Percentiles rank a stretch among this genome's conserved stretches.
Evolutionary conservation across 2,113 vertebrate species (phyloP).

Genomic region (Ondatra zibethicus): DNA sequence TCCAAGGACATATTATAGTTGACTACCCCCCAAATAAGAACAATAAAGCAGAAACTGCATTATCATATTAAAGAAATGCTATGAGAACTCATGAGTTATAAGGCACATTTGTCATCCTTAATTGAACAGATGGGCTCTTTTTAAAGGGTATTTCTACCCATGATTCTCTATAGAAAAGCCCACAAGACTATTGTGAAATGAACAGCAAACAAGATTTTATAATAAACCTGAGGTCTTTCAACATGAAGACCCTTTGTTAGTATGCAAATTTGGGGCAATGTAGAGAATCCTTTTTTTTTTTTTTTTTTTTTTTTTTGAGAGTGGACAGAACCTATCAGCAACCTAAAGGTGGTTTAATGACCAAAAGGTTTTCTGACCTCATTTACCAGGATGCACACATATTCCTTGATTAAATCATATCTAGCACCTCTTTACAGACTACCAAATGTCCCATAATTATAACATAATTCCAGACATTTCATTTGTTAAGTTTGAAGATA

Average conservation of each 20-base stretch:
- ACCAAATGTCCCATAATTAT: too few relatives aligned
- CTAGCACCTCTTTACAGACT: background rate
- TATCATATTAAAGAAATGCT: background rate
- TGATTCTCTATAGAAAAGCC: background rate
- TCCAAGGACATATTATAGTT: background rate
- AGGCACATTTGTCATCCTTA: background rate
- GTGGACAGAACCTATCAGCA: background rate
- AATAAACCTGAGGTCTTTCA: background rate
- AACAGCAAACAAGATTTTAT: background rate
- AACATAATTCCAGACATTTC: background rate
- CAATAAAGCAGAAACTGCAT: accelerated
- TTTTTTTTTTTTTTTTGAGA: background rate
- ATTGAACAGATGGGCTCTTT: background rate
- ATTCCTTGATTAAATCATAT: background rate
- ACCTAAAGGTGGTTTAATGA: background rate
- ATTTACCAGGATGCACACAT: background rate
- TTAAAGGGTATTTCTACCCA: background rate
- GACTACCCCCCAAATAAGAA: too few relatives aligned
- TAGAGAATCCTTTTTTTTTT: background rate
- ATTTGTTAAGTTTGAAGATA: too few relatives aligned
- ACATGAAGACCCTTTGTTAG: accelerated
- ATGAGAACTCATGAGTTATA: background rate
- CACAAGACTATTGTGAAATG: background rate
- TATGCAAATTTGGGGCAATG: background rate
- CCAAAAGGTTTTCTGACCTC: background rate